phyloP scores from a whole-genome alignment of 2,113 vertebrate genomes.

The Gymnogyps californianus region DNA sequence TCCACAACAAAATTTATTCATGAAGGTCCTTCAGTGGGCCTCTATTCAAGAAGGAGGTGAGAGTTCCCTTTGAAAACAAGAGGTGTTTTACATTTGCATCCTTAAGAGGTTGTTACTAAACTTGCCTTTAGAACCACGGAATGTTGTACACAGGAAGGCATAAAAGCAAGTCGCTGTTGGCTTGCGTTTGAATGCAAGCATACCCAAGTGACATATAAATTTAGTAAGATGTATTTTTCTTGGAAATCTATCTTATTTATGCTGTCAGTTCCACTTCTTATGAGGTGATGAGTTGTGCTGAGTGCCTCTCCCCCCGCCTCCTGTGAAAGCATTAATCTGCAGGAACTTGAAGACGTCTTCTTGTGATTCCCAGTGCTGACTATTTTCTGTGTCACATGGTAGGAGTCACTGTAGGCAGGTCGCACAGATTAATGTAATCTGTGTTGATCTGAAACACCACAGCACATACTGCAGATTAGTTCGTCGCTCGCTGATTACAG shows the following conservation, averaged over 20 bases:
- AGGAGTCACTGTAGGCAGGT: background rate
- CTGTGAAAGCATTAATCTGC: background rate
- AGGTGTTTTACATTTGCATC: background rate
- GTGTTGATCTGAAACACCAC: background rate
- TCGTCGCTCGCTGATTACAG: background rate
- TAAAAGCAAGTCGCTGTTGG: background rate
- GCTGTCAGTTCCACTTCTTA: conserved; percentile 11
- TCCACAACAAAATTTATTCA: background rate
- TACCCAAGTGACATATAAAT: conserved; percentile 26
- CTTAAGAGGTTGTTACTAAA: background rate
- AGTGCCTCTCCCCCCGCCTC: background rate
- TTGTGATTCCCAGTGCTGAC: background rate
- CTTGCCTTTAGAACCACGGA: background rate
- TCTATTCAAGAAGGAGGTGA: background rate
- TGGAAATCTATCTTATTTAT: conserved; percentile 31
- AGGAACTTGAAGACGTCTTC: background rate
- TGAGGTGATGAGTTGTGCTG: background rate
- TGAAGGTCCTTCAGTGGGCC: background rate
- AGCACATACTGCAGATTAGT: background rate
- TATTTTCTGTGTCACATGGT: background rate
- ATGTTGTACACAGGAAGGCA: background rate
- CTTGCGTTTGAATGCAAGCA: conserved; percentile 3
- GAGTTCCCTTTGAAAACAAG: background rate
- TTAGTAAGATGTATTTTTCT: background rate
- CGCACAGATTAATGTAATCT: background rate